phyloP scores from a whole-genome alignment of 2,797 vertebrate species.

The Cuculus canorus region DNA sequence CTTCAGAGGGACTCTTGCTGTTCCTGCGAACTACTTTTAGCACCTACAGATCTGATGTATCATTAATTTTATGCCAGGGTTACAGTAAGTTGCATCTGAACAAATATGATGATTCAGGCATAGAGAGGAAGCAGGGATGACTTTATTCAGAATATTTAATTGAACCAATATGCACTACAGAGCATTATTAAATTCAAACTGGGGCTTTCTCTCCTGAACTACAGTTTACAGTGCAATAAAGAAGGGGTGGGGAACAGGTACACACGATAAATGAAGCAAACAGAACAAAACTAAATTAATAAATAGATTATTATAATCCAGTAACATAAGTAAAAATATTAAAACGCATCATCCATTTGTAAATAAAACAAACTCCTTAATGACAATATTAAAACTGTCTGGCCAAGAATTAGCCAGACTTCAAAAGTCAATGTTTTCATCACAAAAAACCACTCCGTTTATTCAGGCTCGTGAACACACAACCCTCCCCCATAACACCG shows the following conservation, averaged over 20 bases:
- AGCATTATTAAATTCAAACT: slow-evolving; percentile 3
- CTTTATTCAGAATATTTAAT: neutral
- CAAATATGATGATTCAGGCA: neutral
- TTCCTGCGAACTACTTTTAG: neutral
- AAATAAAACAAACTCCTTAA: neutral
- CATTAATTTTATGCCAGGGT: neutral
- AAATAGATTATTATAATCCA: neutral
- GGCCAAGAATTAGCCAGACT: neutral
- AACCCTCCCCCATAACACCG: neutral
- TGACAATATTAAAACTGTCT: neutral
- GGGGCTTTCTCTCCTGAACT: neutral
- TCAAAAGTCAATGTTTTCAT: slow-evolving; percentile 9
- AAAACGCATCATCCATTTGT: neutral
- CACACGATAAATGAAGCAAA: neutral
- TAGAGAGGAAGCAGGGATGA: neutral
- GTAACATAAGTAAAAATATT: neutral
- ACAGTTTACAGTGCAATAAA: neutral
- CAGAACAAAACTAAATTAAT: neutral
- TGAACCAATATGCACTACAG: neutral
- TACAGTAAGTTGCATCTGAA: neutral
- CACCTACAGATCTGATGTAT: neutral
- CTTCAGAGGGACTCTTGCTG: neutral
- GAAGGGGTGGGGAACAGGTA: neutral
- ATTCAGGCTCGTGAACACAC: neutral
- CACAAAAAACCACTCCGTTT: neutral